phyloP scores from a whole-genome alignment of 2,113 vertebrate species.

The Anser cygnoides region DNA sequence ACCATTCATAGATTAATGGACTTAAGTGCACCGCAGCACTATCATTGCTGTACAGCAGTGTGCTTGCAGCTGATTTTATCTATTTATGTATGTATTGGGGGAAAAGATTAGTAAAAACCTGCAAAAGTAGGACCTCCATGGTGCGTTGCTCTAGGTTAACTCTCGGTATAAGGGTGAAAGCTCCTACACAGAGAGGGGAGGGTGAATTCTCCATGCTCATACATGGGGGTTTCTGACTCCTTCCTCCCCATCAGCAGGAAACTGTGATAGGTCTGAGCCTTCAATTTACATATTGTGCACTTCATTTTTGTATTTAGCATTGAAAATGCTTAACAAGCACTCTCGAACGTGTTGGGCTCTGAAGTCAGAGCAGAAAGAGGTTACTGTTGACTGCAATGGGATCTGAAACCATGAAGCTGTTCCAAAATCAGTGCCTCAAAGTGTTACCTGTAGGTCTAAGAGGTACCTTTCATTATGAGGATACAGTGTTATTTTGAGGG shows the following conservation, averaged over 20 bases:
- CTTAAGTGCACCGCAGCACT: not conserved
- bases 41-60: conserved; percentile 3
- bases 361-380: not conserved
- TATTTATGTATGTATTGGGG: not conserved
- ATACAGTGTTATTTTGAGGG: not conserved
- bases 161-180: not conserved
- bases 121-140: not conserved
- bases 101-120: not conserved
- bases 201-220: not conserved
- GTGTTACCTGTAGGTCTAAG: not conserved
- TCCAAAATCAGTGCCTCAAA: not conserved
- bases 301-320: not conserved
- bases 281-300: not conserved
- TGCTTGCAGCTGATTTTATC: not conserved
- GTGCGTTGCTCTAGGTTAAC: not conserved
- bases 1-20: conserved; percentile 8
- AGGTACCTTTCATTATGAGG: not conserved
- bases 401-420: not conserved
- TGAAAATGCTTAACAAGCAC: not conserved
- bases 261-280: not conserved
- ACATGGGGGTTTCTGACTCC: not conserved
- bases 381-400: not conserved
- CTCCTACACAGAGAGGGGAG: not conserved
- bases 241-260: not conserved
- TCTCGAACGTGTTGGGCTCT: not conserved